These are phyloP conservation scores for Nannobrachium achirus DNA, from an alignment of 2,113 vertebrate species.

Conservation along the genomic window DNA sequence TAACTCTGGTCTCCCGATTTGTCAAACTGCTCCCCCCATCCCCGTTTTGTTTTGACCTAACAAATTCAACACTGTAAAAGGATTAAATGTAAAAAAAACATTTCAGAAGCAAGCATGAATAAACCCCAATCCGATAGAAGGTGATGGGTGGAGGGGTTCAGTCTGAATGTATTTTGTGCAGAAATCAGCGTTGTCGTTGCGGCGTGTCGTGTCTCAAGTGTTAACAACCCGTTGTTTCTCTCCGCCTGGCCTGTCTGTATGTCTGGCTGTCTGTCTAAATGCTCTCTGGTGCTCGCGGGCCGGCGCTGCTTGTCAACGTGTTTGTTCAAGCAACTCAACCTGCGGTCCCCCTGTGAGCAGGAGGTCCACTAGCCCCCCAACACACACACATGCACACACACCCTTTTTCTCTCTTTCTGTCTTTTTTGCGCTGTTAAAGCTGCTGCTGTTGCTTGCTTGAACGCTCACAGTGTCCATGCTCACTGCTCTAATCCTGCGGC, in stretches of 20 bases:
- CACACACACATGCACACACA: no score
- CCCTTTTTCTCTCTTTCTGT: slow-evolving; percentile 35
- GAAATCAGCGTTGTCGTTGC: not conserved
- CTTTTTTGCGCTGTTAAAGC: slow-evolving; percentile 59
- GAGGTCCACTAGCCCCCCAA: slow-evolving; percentile 31
- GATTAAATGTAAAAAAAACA: no score
- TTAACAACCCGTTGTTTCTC: no score
- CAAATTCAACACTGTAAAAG: no score
- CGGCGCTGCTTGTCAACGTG: slow-evolving; percentile 64
- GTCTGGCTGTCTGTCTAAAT: slow-evolving; percentile 38
- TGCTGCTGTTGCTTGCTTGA: slow-evolving; percentile 64
- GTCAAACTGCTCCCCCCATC: no score
- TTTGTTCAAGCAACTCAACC: slow-evolving; percentile 73
- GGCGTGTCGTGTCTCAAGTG: not conserved
- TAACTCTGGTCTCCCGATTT: no score
- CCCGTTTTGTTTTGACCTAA: no score
- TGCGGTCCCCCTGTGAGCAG: slow-evolving; percentile 48
- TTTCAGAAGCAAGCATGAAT: no score
- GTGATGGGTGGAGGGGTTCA: no score
- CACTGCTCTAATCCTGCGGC: slow-evolving; percentile 69
- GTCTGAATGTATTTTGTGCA: no score
- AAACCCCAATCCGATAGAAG: not conserved
- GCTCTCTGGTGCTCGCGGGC: slow-evolving; percentile 46
- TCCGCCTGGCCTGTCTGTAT: slow-evolving; percentile 27
- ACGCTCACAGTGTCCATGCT: slow-evolving; percentile 76